Evolutionary conservation across 2,797 vertebrate species (phyloP).

Genomic region (Syncerus caffer): DNA sequence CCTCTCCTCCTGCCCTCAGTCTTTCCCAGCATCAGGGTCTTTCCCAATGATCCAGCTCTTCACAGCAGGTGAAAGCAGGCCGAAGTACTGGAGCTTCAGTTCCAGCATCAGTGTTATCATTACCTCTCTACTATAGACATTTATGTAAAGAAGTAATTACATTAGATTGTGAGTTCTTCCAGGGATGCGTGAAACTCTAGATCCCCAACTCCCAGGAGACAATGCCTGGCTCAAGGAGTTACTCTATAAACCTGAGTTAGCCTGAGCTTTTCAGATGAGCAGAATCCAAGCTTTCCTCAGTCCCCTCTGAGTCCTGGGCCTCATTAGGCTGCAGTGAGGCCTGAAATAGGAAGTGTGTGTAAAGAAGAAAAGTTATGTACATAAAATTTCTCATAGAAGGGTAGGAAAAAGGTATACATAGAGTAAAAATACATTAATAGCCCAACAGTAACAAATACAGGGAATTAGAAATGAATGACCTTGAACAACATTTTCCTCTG

Average conservation of each 20-base stretch:
- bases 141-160: background rate
- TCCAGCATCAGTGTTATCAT: background rate
- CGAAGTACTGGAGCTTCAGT: background rate
- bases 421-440: background rate
- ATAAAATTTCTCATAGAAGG: background rate
- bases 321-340: background rate
- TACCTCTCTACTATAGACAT: background rate
- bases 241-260: background rate
- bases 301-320: background rate
- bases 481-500: background rate
- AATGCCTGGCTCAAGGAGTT: background rate
- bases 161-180: background rate
- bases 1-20: background rate
- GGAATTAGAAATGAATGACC: slow-evolving; percentile 15
- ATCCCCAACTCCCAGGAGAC: background rate
- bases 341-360: background rate
- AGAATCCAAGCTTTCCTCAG: background rate
- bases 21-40: background rate
- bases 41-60: background rate
- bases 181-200: background rate
- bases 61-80: background rate
- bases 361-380: background rate
- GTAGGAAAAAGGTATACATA: background rate
- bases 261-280: background rate
- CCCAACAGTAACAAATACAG: background rate